These are phyloP conservation scores for Montipora efflorescens DNA, from an alignment of 64 coral and sea anemone genomes.

Conservation along the genomic window DNA sequence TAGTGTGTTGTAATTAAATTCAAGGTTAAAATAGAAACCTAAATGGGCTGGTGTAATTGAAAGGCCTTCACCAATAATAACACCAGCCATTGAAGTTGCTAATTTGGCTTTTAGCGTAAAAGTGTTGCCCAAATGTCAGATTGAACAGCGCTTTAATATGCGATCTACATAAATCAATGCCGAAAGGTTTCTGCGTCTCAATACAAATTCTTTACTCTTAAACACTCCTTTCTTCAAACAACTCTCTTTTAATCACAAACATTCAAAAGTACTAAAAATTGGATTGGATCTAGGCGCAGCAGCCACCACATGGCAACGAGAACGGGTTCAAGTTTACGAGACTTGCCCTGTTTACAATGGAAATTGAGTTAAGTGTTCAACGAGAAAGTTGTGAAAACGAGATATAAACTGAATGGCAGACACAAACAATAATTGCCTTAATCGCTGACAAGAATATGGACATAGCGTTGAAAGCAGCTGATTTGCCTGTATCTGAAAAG, in stretches of 20 bases:
- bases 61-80: neutral
- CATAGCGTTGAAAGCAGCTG: neutral
- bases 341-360: neutral
- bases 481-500: neutral
- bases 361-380: neutral
- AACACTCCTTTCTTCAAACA: too few relatives aligned
- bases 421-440: neutral
- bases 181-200: neutral
- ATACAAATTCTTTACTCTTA: too few relatives aligned
- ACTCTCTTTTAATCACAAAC: neutral
- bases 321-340: neutral
- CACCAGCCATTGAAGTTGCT: neutral
- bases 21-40: neutral
- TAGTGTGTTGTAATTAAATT: neutral
- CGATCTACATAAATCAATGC: neutral
- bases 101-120: slow-evolving; percentile 1
- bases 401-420: neutral
- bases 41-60: neutral
- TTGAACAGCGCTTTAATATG: neutral
- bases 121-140: neutral
- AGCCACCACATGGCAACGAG: neutral
- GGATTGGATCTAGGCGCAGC: neutral
- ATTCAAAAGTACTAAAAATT: neutral
- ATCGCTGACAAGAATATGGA: neutral
- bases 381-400: neutral